phyloP scores from a whole-genome alignment of 2,888 invertebrate genomes.

The Copidosoma aretas region DNA sequence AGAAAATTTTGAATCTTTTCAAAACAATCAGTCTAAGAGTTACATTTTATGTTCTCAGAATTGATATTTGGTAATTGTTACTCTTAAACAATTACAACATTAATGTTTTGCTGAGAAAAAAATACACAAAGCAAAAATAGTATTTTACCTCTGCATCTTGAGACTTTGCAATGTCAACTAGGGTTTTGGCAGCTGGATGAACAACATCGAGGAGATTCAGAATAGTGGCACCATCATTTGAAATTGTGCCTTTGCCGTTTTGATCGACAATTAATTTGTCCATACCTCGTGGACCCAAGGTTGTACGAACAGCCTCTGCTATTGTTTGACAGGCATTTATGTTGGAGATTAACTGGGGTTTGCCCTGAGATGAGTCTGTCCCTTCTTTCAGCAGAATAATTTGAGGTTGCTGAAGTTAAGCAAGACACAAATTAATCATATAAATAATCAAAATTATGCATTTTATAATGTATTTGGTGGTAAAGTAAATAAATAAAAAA shows the following conservation, averaged over 20 bases:
- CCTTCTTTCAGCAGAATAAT: conserved; percentile 97
- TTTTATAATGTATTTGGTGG: too few species aligned
- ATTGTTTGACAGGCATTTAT: conserved; percentile 96
- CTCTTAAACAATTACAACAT: conserved; percentile 10
- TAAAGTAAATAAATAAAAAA: too few species aligned
- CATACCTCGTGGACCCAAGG: conserved; percentile 98
- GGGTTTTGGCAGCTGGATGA: conserved; percentile 96
- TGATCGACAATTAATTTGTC: conserved; percentile 96
- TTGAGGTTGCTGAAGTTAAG: conserved; percentile 84
- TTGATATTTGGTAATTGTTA: conserved; percentile 9
- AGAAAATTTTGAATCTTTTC: conserved; percentile 48
- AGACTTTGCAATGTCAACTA: conserved; percentile 98
- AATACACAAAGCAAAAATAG: not conserved
- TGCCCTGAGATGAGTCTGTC: conserved; percentile 95
- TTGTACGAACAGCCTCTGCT: conserved; percentile 96
- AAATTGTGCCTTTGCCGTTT: conserved; percentile 92
- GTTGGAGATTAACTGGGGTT: conserved; percentile 93
- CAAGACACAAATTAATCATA: too few species aligned
- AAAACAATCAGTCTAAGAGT: conserved; percentile 53
- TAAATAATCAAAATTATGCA: too few species aligned
- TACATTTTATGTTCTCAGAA: conserved; percentile 50
- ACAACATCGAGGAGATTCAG: conserved; percentile 97
- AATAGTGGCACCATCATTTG: conserved; percentile 99
- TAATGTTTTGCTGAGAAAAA: conserved; percentile 13
- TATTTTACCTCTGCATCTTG: conserved; percentile 91